Conservation (phyloP, 2,113 vertebrate genomes). For the Steatornis caripensis region DNA sequence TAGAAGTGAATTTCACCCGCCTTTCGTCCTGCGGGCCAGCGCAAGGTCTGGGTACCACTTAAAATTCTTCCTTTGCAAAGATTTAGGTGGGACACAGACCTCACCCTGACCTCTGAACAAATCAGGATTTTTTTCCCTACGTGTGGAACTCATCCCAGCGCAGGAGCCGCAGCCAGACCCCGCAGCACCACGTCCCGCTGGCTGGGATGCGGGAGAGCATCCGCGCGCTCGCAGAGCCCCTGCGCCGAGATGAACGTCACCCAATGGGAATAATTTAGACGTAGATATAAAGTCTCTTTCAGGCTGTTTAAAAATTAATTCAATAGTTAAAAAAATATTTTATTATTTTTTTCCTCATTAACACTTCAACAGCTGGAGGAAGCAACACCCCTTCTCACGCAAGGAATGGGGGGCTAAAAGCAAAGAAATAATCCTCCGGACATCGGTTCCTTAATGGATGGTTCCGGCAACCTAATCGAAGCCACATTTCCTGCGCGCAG, state of each 20-base stretch:
- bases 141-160: background rate
- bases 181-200: background rate
- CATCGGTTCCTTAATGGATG: background rate
- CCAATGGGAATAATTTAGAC: background rate
- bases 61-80: background rate
- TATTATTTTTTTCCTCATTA: background rate
- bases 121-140: background rate
- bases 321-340: conserved; percentile 42
- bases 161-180: background rate
- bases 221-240: background rate
- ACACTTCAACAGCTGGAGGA: conserved; percentile 7
- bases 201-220: background rate
- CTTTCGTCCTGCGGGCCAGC: background rate
- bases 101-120: background rate
- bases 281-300: background rate
- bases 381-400: background rate
- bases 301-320: conserved; percentile 41
- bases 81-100: background rate
- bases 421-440: background rate
- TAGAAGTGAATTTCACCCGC: background rate
- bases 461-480: accelerated
- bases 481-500: background rate
- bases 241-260: accelerated
- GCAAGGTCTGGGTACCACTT: background rate
- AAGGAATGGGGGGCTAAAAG: background rate